These are phyloP conservation scores for Pantherophis guttatus DNA, from an alignment of 2,113 vertebrate genomes.

Conservation along the genomic window DNA sequence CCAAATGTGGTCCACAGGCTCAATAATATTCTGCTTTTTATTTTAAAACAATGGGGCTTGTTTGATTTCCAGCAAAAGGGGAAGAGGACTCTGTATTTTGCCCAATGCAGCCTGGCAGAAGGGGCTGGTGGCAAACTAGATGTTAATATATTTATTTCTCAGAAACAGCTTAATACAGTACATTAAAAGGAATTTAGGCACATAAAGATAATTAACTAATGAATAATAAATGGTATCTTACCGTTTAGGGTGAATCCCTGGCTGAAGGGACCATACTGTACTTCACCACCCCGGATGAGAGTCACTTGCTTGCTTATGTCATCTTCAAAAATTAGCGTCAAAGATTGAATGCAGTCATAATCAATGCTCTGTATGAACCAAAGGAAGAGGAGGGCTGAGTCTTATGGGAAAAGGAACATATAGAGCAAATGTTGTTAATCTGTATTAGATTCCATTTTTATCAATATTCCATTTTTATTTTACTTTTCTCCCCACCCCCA, in stretches of 20 bases:
- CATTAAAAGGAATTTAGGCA: slow-evolving; percentile 3
- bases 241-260: slow-evolving; percentile 83
- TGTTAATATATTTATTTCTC: background rate
- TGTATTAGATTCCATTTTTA: background rate
- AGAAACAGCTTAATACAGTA: background rate
- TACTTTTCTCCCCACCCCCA: background rate
- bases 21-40: background rate
- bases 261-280: slow-evolving; percentile 78
- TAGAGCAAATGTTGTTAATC: background rate
- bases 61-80: background rate
- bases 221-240: slow-evolving; percentile 60
- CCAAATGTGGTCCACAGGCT: background rate
- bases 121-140: background rate
- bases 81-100: background rate
- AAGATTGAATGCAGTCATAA: slow-evolving; percentile 89
- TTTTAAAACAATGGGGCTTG: background rate
- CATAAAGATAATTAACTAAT: background rate
- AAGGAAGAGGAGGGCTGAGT: slow-evolving; percentile 30
- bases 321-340: slow-evolving; percentile 90
- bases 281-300: slow-evolving; percentile 83
- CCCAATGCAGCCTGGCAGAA: background rate
- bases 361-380: slow-evolving; percentile 74
- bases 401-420: slow-evolving; percentile 18
- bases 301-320: slow-evolving; percentile 89
- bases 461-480: background rate